Evolutionary conservation across 2,113 vertebrate genomes (phyloP).

Genomic region (Speoplatyrhinus poulsoni): DNA sequence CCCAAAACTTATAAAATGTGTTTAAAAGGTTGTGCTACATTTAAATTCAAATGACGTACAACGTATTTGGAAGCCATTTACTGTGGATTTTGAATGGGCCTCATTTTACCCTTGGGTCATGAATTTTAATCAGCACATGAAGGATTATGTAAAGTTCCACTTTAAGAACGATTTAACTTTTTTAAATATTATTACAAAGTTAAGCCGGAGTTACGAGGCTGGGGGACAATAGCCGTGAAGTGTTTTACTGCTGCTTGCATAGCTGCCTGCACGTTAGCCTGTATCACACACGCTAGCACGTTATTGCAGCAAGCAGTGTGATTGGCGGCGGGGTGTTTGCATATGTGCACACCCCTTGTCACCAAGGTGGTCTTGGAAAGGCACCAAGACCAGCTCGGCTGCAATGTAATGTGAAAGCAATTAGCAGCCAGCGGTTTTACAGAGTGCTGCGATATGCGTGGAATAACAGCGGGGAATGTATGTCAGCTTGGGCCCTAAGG

Average conservation of each 20-base stretch:
- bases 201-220: neutral
- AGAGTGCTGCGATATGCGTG: constrained; percentile 65
- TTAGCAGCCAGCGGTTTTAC: constrained; percentile 83
- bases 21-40: constrained; percentile 32
- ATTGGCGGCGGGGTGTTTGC: constrained; percentile 50
- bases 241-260: constrained; percentile 23
- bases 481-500: constrained; percentile 56
- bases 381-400: constrained; percentile 81
- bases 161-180: neutral
- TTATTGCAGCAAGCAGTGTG: constrained; percentile 20
- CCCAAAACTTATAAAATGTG: constrained; percentile 38
- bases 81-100: neutral
- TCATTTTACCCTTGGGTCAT: neutral
- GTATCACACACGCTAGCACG: constrained; percentile 8
- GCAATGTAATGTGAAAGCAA: constrained; percentile 87
- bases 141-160: neutral
- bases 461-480: constrained; percentile 69
- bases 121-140: constrained; percentile 1
- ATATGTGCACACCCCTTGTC: constrained; percentile 59
- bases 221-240: constrained; percentile 31
- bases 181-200: neutral
- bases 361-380: constrained; percentile 87
- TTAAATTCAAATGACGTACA: constrained; percentile 3
- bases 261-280: constrained; percentile 27
- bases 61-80: constrained; percentile 7